Conservation (phyloP, 2,113 vertebrate species). For the Polypterus senegalus region DNA sequence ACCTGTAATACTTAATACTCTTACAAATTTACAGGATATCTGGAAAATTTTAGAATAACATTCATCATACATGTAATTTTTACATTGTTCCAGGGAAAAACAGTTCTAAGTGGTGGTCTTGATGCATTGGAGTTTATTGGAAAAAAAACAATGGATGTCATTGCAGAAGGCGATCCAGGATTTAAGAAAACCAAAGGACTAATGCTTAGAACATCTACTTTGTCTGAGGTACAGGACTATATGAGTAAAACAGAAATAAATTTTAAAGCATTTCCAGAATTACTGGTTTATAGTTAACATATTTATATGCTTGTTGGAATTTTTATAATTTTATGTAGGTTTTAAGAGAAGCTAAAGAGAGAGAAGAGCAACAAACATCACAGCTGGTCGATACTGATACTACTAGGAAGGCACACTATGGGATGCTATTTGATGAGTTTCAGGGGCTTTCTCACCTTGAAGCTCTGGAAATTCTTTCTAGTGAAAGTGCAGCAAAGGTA, state of each 20-base stretch:
- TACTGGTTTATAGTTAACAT: not conserved
- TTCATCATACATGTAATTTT: too few relatives aligned
- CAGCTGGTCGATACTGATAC: conserved; percentile 46
- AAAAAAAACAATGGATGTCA: conserved; percentile 98
- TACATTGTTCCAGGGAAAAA: conserved; percentile 80
- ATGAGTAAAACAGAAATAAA: not conserved
- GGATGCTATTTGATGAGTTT: conserved; percentile 90
- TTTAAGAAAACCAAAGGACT: conserved; percentile 90
- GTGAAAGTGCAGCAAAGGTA: conserved; percentile 90
- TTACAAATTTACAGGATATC: too few relatives aligned
- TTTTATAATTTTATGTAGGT: conserved; percentile 47
- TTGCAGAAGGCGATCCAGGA: conserved; percentile 91
- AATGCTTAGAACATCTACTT: conserved; percentile 68
- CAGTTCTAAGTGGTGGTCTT: conserved; percentile 74
- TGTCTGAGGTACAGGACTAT: conserved; percentile 98
- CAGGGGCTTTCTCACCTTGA: conserved; percentile 92
- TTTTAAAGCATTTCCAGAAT: not conserved
- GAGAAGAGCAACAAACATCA: conserved; percentile 65
- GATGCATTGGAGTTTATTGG: conserved; percentile 96
- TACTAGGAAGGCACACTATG: conserved; percentile 80
- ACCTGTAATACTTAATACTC: too few relatives aligned
- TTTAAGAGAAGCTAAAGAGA: conserved; percentile 85
- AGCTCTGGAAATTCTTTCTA: conserved; percentile 89
- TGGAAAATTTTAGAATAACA: too few relatives aligned
- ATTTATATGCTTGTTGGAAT: not conserved